Evolutionary conservation across 2,888 invertebrate species (phyloP).

Genomic region (Perizoma flavofasciatum): DNA sequence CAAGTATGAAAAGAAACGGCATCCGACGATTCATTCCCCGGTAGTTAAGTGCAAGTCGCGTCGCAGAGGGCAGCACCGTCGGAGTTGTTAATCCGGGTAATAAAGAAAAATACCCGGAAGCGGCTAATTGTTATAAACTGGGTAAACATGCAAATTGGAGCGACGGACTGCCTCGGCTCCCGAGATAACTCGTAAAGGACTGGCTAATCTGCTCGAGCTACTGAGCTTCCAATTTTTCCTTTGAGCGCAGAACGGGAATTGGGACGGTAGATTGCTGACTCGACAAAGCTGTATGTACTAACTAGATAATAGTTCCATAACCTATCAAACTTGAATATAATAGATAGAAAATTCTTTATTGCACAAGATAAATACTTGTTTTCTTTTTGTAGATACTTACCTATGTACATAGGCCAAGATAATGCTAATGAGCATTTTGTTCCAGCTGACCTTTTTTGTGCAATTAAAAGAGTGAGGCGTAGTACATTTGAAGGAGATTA

Average conservation of each 20-base stretch:
- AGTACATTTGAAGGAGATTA: too few relatives aligned
- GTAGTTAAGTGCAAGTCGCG: slow-evolving; percentile 63
- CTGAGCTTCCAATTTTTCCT: slow-evolving; percentile 27
- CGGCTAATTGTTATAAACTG: slow-evolving; percentile 80
- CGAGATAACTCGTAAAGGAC: slow-evolving; percentile 54
- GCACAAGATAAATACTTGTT: too few relatives aligned
- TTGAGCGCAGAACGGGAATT: slow-evolving; percentile 19
- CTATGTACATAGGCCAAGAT: too few relatives aligned
- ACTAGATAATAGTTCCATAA: neutral
- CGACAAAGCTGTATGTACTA: slow-evolving; percentile 10
- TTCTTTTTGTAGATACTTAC: too few relatives aligned
- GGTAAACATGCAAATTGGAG: slow-evolving; percentile 76
- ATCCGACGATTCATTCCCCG: slow-evolving; percentile 57
- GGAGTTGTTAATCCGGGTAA: slow-evolving; percentile 71
- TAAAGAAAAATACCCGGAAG: slow-evolving; percentile 78
- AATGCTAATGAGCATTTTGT: too few relatives aligned
- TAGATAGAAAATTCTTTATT: too few relatives aligned
- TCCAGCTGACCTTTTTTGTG: too few relatives aligned
- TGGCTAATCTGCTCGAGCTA: slow-evolving; percentile 22
- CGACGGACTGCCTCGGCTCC: slow-evolving; percentile 56
- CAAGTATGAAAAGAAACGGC: slow-evolving; percentile 45
- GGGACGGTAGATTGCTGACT: slow-evolving; percentile 16
- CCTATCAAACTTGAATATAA: neutral
- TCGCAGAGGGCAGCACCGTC: slow-evolving; percentile 39
- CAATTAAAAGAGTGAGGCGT: too few relatives aligned